These are phyloP conservation scores for Thrips palmi DNA, from an alignment of 1,140 invertebrate genomes.

Conservation along the genomic window DNA sequence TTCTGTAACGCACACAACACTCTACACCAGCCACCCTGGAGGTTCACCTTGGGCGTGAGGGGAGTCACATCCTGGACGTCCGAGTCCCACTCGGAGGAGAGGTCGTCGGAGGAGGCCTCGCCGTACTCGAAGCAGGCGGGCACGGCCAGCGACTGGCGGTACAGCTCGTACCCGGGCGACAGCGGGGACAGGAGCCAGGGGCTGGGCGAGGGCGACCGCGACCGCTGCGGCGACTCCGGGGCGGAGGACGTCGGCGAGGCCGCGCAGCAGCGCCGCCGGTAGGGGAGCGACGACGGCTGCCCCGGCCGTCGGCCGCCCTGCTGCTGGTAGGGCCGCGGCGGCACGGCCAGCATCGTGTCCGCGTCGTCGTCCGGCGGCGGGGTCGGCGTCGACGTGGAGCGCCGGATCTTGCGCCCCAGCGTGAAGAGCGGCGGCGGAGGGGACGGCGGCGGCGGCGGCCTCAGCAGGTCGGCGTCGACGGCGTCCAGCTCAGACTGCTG, in stretches of 20 bases:
- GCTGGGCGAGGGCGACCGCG: constrained; percentile 18
- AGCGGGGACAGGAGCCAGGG: constrained; percentile 18
- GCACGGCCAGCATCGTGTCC: too few relatives aligned
- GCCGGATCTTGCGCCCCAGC: not conserved
- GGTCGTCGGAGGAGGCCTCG: constrained; percentile 68
- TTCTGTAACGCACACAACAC: too few relatives aligned
- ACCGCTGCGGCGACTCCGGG: constrained; percentile 16
- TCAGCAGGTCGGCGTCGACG: constrained; percentile 15
- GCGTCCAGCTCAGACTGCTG: constrained; percentile 19
- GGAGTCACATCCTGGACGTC: constrained; percentile 32
- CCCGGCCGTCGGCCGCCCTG: too few relatives aligned
- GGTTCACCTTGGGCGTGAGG: constrained; percentile 21
- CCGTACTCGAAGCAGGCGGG: constrained; percentile 44
- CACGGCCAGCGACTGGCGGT: constrained; percentile 49
- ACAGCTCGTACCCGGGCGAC: constrained; percentile 52
- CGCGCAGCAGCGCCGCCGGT: too few relatives aligned
- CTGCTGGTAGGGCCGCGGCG: too few relatives aligned
- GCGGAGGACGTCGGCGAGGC: too few relatives aligned
- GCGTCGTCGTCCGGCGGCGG: constrained; percentile 13
- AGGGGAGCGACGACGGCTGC: too few relatives aligned
- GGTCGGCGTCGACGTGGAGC: constrained; percentile 1
- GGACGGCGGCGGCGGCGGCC: constrained; percentile 21
- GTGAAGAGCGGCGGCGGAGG: constrained; percentile 21
- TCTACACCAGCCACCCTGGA: too few relatives aligned
- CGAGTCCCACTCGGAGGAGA: constrained; percentile 78